These are phyloP conservation scores for Drosophila setifemur DNA, from an alignment of 1,140 invertebrate genomes.

Conservation along the genomic window DNA sequence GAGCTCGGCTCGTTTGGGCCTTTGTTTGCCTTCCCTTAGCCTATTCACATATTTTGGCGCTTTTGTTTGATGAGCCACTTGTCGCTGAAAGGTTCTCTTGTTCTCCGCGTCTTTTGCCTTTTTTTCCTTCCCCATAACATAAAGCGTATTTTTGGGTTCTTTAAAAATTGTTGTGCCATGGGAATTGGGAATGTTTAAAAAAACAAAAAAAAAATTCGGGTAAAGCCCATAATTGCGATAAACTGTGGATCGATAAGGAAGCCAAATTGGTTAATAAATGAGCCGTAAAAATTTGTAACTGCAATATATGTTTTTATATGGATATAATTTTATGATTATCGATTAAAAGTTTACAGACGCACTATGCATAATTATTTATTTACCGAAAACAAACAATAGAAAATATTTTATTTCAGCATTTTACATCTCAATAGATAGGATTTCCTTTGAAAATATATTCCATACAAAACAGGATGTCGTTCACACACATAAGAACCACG, in stretches of 20 bases:
- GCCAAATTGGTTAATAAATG: conserved; percentile 26
- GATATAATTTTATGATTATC: background rate
- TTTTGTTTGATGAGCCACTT: conserved; percentile 76
- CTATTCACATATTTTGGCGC: conserved; percentile 53
- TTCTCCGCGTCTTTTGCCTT: background rate
- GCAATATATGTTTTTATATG: too few species aligned
- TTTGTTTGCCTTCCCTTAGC: conserved; percentile 39
- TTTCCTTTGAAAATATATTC: conserved; percentile 1
- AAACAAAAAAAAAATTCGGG: too few species aligned
- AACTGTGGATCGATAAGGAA: conserved; percentile 19
- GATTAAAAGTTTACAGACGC: background rate
- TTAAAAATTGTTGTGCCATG: conserved; percentile 3
- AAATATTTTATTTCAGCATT: conserved; percentile 8
- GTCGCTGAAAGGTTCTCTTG: conserved; percentile 29
- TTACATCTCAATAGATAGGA: conserved; percentile 11
- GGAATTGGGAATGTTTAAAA: background rate
- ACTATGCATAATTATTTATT: background rate
- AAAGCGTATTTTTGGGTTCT: conserved; percentile 2
- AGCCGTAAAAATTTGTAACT: conserved; percentile 25
- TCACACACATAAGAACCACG: conserved; percentile 28
- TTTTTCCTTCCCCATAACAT: background rate
- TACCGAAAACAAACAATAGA: too few species aligned
- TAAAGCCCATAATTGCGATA: conserved; percentile 15
- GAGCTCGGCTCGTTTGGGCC: conserved; percentile 3
- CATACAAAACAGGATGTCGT: conserved; percentile 31